Conservation (phyloP, 2,888 invertebrate genomes). For the Drepanosiphum platanoidis region DNA sequence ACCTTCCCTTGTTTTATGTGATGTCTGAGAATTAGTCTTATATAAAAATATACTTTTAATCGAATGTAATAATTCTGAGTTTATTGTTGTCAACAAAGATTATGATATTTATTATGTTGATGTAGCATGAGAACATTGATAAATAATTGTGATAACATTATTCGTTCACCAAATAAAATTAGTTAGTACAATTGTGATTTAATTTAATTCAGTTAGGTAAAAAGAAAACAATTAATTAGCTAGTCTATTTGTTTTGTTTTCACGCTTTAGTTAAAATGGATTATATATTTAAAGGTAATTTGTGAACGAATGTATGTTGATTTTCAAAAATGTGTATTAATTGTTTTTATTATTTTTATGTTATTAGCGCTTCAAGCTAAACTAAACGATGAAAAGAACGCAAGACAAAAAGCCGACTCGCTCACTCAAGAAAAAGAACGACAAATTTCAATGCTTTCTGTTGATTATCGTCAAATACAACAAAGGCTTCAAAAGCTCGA, state of each 20-base stretch:
- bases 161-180: no score
- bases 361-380: slow-evolving; percentile 78
- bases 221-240: no score
- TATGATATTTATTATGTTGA: no score
- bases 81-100: no score
- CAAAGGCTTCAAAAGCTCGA: slow-evolving; percentile 89
- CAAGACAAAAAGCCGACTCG: slow-evolving; percentile 86
- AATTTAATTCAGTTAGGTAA: no score
- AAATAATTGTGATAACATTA: no score
- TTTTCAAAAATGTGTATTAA: slow-evolving; percentile 7
- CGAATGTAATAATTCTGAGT: no score
- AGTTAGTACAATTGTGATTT: no score
- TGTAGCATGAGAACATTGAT: no score
- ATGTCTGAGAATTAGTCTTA: no score
- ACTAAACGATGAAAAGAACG: slow-evolving; percentile 88
- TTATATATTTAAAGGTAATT: slow-evolving; percentile 74
- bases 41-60: no score
- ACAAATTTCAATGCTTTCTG: slow-evolving; percentile 92
- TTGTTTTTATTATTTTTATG: slow-evolving; percentile 6
- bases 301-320: not conserved
- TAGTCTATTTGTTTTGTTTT: slow-evolving; percentile 51
- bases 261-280: slow-evolving; percentile 69
- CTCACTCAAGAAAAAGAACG: slow-evolving; percentile 91
- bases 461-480: slow-evolving; percentile 94
- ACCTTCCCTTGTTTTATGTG: no score